phyloP scores from a whole-genome alignment of 2,888 invertebrate species.

The Schrankia costaestrigalis region DNA sequence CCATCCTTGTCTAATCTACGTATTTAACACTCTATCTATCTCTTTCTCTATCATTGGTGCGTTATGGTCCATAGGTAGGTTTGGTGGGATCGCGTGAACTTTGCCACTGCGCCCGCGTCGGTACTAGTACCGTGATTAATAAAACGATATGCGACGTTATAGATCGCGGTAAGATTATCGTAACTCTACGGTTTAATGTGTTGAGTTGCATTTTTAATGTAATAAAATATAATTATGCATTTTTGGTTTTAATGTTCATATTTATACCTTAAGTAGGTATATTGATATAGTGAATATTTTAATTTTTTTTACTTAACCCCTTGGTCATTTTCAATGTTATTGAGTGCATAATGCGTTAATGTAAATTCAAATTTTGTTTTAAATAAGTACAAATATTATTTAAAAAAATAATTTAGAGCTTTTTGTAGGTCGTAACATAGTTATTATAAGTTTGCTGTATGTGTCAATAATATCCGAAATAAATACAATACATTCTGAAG shows the following conservation, averaged over 20 bases:
- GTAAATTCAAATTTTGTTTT: too few species aligned
- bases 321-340: too few species aligned
- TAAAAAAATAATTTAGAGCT: too few species aligned
- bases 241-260: constrained; percentile 35
- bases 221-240: constrained; percentile 27
- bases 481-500: too few species aligned
- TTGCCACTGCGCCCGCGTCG: constrained; percentile 64
- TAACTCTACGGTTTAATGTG: constrained; percentile 52
- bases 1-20: constrained; percentile 44
- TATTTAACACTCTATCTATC: constrained; percentile 29
- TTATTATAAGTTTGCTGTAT: too few species aligned
- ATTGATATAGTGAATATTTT: too few species aligned
- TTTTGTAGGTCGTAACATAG: too few species aligned
- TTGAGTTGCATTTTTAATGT: constrained; percentile 36
- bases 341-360: too few species aligned
- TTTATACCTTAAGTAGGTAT: too few species aligned
- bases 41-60: constrained; percentile 65
- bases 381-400: too few species aligned
- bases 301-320: too few species aligned
- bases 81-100: constrained; percentile 76
- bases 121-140: constrained; percentile 55
- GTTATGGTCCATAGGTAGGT: constrained; percentile 52
- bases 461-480: too few species aligned
- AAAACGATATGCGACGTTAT: constrained; percentile 69
- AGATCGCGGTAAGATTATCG: constrained; percentile 66